Base-by-base conservation (phyloP, 2,888 invertebrate genomes). In the Vanessa cardui region DNA sequence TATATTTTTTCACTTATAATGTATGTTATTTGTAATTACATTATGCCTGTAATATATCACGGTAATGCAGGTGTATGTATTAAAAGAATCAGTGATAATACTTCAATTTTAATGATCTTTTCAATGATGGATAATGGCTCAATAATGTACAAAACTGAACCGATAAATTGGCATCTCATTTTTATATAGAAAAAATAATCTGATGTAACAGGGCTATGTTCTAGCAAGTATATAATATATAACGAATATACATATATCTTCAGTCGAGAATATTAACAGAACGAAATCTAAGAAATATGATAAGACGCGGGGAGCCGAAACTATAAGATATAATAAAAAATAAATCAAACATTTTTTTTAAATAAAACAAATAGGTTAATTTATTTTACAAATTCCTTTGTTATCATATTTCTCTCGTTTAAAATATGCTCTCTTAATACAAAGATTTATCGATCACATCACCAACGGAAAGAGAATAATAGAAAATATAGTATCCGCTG, bases 361-460 rank as follows among this genome's bases (percentile, higher is more conserved):
- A 92, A 92, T 92, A 91, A 92, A 92, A 92, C 92, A 90, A 92
- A 90, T 92, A 89, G 83, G 88, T 92, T 90, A 92, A 90, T 92
- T 92, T 90, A 91, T 92, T 92, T 90, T 90, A 91, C 88, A 92
- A 92, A 91, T 90, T 90, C 89, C 89, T 91, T 89, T 89, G 91
- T 91, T 92, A 92, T 92, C 92, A 92, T 92, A 90, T 92, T 92
- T 90, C 92, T 92, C 91, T 92, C 88, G 85, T 91, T 56, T 91
- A 92, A 89, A 92, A 91, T 92, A 92, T 88, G 88, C 86, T 92
- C 90, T 88, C 88, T 88, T 87, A 88, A 87, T 92, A 91, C 92
- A 92, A 92, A 91, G 92, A 92, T 92, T 91, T 92, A 86, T 90
- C 89, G 87, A 87, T 89, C 86, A 89, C 87, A 83, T 89, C 87